Conservation (phyloP, 2,113 vertebrate genomes). For the Tragelaphus scriptus region DNA sequence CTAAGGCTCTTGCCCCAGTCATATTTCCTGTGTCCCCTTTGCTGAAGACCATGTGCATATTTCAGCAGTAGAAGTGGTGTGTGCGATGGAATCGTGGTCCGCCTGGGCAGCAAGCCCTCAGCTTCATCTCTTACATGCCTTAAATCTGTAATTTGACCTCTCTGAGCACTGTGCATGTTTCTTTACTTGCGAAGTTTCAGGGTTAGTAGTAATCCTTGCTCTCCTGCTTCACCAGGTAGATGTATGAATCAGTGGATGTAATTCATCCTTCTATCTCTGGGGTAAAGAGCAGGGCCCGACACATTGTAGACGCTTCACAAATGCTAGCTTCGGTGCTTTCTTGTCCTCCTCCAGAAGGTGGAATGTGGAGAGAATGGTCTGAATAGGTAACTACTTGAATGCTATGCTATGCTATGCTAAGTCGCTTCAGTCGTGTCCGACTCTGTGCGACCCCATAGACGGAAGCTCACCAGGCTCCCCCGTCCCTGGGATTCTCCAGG, state of each 20-base stretch:
- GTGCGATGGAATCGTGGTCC: background rate
- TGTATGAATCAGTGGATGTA: too few species aligned
- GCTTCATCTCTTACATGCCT: accelerated
- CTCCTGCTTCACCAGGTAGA: background rate
- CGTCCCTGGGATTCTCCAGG: too few species aligned
- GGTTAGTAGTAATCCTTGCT: background rate
- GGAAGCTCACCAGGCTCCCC: too few species aligned
- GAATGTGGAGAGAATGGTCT: background rate
- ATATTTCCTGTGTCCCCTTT: background rate
- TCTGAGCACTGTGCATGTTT: background rate
- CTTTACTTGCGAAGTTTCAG: accelerated
- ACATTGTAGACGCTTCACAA: background rate
- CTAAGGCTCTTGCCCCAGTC: background rate
- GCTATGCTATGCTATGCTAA: too few species aligned
- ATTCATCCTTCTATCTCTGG: background rate
- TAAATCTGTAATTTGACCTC: constrained; percentile 8
- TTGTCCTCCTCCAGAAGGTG: background rate
- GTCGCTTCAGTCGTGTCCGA: too few species aligned
- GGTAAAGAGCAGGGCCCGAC: background rate
- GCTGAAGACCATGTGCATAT: background rate
- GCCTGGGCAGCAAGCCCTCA: background rate
- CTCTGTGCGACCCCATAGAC: too few species aligned
- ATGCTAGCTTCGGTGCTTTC: background rate
- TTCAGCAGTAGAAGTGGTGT: background rate
- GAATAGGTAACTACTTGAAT: too few species aligned